Conservation (phyloP, 1,140 invertebrate species). For the Pinna nobilis region DNA sequence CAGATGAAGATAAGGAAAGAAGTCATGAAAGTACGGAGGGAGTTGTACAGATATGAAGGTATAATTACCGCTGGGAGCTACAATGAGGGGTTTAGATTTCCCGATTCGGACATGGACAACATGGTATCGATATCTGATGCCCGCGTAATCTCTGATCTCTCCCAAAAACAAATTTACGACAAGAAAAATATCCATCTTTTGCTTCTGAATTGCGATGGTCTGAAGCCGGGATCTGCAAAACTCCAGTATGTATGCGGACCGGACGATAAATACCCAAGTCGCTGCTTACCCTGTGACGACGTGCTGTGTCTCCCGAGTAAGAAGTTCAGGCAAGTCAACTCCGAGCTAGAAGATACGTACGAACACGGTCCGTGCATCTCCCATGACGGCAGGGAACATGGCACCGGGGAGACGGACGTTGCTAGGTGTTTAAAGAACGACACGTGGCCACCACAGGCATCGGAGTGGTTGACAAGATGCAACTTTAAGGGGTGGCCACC, state of each 20-base stretch:
- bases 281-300: not conserved
- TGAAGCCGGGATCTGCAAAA: not conserved
- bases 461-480: not conserved
- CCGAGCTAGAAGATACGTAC: not conserved
- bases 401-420: not conserved
- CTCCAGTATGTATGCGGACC: not conserved
- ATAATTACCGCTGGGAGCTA: not conserved
- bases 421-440: not conserved
- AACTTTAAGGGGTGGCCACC: not conserved
- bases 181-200: not conserved
- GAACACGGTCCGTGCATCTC: not conserved
- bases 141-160: not conserved
- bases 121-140: not conserved
- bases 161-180: not conserved
- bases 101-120: not conserved
- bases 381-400: not conserved
- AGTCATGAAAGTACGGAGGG: not conserved
- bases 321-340: not conserved
- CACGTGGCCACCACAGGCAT: not conserved
- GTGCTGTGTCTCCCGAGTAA: not conserved
- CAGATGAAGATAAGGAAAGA: not conserved
- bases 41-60: not conserved
- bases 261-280: not conserved
- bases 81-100: not conserved
- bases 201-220: not conserved